Evolutionary conservation across 2,113 vertebrate genomes (phyloP).

Genomic region (Stercorarius parasiticus): DNA sequence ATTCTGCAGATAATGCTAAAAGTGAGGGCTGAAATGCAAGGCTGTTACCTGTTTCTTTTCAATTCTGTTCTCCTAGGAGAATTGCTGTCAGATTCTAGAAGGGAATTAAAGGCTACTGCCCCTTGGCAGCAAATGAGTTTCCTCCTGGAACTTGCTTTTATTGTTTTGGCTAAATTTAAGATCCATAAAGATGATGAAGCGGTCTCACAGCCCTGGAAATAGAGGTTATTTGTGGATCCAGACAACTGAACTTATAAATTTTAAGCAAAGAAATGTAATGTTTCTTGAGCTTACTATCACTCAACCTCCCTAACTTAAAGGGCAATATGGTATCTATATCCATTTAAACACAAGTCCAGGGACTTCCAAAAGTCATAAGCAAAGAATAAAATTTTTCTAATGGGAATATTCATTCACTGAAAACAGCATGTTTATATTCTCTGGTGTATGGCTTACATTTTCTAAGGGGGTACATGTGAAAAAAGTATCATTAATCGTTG

Average conservation of each 20-base stretch:
- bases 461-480: background rate
- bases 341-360: background rate
- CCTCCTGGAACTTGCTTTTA: background rate
- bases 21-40: background rate
- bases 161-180: slow-evolving; percentile 17
- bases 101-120: background rate
- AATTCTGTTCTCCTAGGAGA: background rate
- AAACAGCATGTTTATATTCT: background rate
- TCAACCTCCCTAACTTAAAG: background rate
- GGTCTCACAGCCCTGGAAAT: background rate
- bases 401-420: background rate
- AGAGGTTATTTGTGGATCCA: background rate
- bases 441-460: background rate
- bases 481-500: background rate
- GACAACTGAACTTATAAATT: background rate
- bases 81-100: background rate
- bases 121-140: background rate
- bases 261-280: background rate
- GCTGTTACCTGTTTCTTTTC: background rate
- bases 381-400: background rate
- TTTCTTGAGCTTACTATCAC: background rate
- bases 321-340: background rate
- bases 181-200: background rate
- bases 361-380: background rate
- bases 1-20: background rate